Evolutionary conservation across 2,888 invertebrate genomes (phyloP), one percentile per base, ranked within the genome.

Genomic region (Baccha elongata): DNA sequence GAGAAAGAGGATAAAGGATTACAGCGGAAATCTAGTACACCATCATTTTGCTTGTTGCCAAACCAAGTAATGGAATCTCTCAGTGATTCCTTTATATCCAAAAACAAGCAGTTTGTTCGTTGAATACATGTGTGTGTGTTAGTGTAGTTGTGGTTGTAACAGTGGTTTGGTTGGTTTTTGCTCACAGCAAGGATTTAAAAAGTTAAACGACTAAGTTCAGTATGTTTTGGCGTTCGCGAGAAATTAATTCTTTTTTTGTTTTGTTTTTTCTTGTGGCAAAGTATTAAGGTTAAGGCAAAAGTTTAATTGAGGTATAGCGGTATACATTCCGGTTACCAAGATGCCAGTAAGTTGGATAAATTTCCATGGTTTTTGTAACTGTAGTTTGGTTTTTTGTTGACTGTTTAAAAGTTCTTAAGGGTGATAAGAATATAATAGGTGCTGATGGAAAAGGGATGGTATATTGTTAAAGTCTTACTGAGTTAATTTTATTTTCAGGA

Each of bases 241-340:
- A 46, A 76, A 81, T 71, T 37, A 60, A 50, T 75, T 80, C 48
- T 46, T 52, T 37, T 23, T 5, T 17, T 42, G 65, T 29, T 26
- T 7, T 50, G n/a, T 50, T 32, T 3, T 5, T 15, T n/a, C 26
- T 15, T n/a, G 8, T 50, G 40, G 48, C 42, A 64, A 4, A 44
- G 23, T 68, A 55, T 68, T 67, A 55, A 44, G 67, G 72, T 68
- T 67, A 55, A 44, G 67, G 72, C 72, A 48, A 73, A 78, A 81
- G 81, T 76, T 83, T 76, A 76, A 76, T 83, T 76, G 71, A 53
- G 46, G 81, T 62, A 40, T 40, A 52, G 46, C n/a, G 48, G 71
- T 81, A n/a, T 67, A 76, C 81, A 81, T 71, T 71, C 50, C 53
- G 71, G 81, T 67, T 68, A 67, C 69, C 71, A 76, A 67, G 71